Evolutionary conservation across 1,140 invertebrate genomes (phyloP).

Genomic region (Hydropsyche tenuis): DNA sequence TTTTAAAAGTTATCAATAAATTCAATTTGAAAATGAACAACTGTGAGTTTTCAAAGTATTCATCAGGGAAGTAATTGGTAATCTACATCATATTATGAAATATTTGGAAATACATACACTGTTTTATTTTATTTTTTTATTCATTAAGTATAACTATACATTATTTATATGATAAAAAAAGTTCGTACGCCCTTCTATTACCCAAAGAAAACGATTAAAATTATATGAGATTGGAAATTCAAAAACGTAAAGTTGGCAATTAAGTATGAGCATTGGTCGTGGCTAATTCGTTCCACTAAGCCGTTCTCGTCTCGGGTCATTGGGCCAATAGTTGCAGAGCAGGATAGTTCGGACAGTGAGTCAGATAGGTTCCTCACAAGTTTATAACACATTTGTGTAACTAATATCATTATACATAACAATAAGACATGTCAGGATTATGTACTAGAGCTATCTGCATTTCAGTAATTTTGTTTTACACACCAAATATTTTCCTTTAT

Average conservation of each 20-base stretch:
- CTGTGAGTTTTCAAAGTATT: not conserved
- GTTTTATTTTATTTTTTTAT: not conserved
- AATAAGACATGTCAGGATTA: slow-evolving; percentile 34
- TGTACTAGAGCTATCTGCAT: slow-evolving; percentile 30
- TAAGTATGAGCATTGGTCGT: slow-evolving; percentile 36
- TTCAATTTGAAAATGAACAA: not conserved
- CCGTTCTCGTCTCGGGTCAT: slow-evolving; percentile 29
- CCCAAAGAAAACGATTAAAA: too few species aligned
- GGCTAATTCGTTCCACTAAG: slow-evolving; percentile 28
- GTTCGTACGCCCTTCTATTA: slow-evolving; percentile 11
- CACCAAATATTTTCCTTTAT: slow-evolving; percentile 8
- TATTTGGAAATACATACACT: not conserved
- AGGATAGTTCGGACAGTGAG: slow-evolving; percentile 50
- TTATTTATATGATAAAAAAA: not conserved
- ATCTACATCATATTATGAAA: not conserved
- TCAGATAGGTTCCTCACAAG: slow-evolving; percentile 50
- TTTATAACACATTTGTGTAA: slow-evolving; percentile 32
- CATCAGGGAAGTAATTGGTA: not conserved
- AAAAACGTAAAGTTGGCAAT: slow-evolving; percentile 25
- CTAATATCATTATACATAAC: slow-evolving; percentile 38
- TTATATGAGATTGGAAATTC: too few species aligned
- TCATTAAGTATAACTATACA: not conserved
- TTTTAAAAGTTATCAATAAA: not conserved
- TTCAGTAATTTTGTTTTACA: slow-evolving; percentile 27
- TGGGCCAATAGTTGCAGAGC: slow-evolving; percentile 44